Base-by-base conservation (phyloP, 2,888 invertebrate genomes). In the Drosophila ezoana region DNA sequence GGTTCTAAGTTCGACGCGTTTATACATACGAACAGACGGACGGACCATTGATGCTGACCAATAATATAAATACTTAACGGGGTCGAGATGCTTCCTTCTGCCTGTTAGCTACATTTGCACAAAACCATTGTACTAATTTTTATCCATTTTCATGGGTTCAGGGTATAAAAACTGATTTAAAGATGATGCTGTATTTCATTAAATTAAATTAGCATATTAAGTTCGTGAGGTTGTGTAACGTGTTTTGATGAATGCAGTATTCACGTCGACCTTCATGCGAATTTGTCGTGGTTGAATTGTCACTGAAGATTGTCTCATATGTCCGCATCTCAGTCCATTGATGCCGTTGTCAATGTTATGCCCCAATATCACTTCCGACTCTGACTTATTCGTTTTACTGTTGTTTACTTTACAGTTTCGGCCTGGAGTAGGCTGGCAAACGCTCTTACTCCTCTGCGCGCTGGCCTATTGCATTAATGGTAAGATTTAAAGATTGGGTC, bases 341-440 rank as follows among this genome's bases (percentile, higher is more conserved):
- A 76, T 76, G 83, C 81, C 72, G 86, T 59, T 76, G 87, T 89
- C 89, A 86, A 84, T 89, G 87, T 66, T 87, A 40, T n/a, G 0
- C 16, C 38, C 20, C 35, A 9, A 4, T 37, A 53, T 20, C n/a
- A 37, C 60, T 66, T 81, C 61, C 63, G 62, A 28, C 58, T 53
- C 1, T 40, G 11, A 37, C 28, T 47, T 35, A 3, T 16, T 9
- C 8, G 4, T 37, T 13, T 40, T 14, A n/a, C 2, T 18, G 13
- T 48, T 49, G 38, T 32, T 48, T n/a, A n/a, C 16, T 6, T 63
- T 52, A 32, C 61, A 92, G 92, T 89, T 92, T 86, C 90, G 90
- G 79, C 87, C 89, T 84, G 92, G 91, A 90, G 91, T 90, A 88
- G 89, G 87, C 76, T 91, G 90, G 90, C 91, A 90, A 82, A 79